phyloP scores from a whole-genome alignment of 2,888 invertebrate species.

The Seira ritae region DNA sequence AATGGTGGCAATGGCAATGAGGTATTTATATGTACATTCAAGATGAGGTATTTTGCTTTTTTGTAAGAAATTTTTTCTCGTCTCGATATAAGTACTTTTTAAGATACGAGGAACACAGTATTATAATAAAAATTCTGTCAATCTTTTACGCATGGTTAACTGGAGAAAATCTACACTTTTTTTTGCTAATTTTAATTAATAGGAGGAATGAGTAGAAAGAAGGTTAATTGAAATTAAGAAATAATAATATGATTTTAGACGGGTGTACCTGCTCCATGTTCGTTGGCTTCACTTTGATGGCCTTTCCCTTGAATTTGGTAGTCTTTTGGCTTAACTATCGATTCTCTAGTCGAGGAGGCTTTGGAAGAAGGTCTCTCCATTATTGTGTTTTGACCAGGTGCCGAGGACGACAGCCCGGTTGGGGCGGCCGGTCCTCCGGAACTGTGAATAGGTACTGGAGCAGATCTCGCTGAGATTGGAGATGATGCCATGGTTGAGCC shows the following conservation, averaged over 20 bases:
- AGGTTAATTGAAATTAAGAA: neutral
- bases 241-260: neutral
- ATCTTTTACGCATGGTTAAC: neutral
- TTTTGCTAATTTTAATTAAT: neutral
- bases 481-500: constrained; percentile 72
- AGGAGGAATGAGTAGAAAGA: neutral
- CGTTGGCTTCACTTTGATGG: constrained; percentile 43
- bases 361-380: constrained; percentile 58
- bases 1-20: neutral
- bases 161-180: neutral
- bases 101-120: neutral
- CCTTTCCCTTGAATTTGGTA: constrained; percentile 39
- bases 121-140: neutral
- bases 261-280: constrained; percentile 59
- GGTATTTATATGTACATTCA: neutral
- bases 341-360: constrained; percentile 52
- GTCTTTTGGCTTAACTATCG: constrained; percentile 59
- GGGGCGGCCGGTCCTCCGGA: constrained; percentile 44
- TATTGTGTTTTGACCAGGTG: constrained; percentile 58
- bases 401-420: constrained; percentile 54
- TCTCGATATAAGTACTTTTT: neutral
- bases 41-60: neutral
- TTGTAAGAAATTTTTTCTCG: neutral
- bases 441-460: constrained; percentile 67
- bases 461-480: constrained; percentile 71